A percentile compares a stretch with the other conserved stretches of the same genome.
Evolutionary conservation across 2,797 vertebrate species (phyloP).

Genomic region (Hapalemur alaotrensis): DNA sequence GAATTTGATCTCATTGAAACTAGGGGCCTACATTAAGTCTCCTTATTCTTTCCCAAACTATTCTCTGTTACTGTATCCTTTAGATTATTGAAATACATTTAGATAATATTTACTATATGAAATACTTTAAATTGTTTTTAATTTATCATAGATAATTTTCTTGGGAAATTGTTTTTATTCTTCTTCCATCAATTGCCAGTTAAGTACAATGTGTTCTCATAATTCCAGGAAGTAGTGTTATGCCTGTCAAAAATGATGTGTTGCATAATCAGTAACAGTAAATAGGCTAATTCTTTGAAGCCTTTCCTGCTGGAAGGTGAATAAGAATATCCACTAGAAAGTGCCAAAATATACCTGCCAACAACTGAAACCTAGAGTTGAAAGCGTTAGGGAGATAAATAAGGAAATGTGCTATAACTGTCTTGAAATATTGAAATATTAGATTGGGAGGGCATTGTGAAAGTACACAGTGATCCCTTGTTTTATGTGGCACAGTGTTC

Average conservation of each 20-base stretch:
- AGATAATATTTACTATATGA: not conserved
- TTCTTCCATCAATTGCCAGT: constrained; percentile 31
- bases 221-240: constrained; percentile 69
- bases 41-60: constrained; percentile 30
- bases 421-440: constrained; percentile 67
- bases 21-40: not conserved
- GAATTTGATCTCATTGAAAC: constrained; percentile 21
- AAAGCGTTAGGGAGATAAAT: constrained; percentile 68
- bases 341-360: constrained; percentile 72
- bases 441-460: constrained; percentile 36
- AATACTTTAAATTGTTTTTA: not conserved
- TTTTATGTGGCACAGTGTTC: constrained; percentile 25
- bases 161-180: constrained; percentile 55
- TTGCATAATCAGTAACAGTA: constrained; percentile 67
- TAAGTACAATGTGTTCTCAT: constrained; percentile 65
- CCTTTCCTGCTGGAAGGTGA: constrained; percentile 75
- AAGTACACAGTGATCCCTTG: constrained; percentile 63
- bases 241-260: constrained; percentile 63
- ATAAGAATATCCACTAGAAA: constrained; percentile 44
- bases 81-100: constrained; percentile 28
- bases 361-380: constrained; percentile 56
- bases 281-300: constrained; percentile 74
- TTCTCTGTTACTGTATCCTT: not conserved
- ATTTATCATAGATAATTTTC: constrained; percentile 43
- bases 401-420: constrained; percentile 65